These are phyloP conservation scores for Burhinus bistriatus DNA, from an alignment of 2,113 vertebrate species.

Conservation along the genomic window DNA sequence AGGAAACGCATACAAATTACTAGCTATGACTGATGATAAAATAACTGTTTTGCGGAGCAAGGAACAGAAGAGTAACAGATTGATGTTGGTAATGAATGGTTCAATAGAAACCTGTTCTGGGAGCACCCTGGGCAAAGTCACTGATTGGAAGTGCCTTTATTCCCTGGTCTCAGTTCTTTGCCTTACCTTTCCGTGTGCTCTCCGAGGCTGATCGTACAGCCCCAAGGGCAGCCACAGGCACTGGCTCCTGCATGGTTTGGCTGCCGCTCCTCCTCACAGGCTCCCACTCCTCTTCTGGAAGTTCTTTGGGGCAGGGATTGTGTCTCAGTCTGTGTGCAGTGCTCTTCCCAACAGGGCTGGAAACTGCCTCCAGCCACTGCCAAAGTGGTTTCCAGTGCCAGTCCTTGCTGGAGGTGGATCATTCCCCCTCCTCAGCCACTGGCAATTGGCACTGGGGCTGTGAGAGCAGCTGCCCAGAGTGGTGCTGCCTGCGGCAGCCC, in stretches of 20 bases:
- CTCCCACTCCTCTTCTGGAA: neutral
- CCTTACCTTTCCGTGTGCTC: neutral
- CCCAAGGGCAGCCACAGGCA: neutral
- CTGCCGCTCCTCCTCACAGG: neutral
- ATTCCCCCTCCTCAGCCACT: neutral
- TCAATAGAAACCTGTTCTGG: neutral
- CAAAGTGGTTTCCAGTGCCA: neutral
- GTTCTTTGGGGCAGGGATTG: neutral
- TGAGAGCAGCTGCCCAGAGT: rapidly evolving
- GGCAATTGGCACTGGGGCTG: rapidly evolving
- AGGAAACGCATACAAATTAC: neutral
- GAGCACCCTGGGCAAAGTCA: neutral
- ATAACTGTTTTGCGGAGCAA: neutral
- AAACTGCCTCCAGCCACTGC: neutral
- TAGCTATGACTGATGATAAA: neutral
- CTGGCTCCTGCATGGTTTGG: neutral
- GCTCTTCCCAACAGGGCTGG: neutral
- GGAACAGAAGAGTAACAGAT: neutral
- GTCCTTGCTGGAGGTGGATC: neutral
- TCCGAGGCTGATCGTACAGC: neutral
- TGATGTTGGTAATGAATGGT: neutral
- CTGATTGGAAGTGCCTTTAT: neutral
- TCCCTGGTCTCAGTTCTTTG: neutral
- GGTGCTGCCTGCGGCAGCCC: neutral
- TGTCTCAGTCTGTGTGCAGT: neutral